Percentiles rank a stretch among this genome's conserved stretches.
phyloP scores from a whole-genome alignment of 2,888 invertebrate genomes.

The Nomada hirtipes region DNA sequence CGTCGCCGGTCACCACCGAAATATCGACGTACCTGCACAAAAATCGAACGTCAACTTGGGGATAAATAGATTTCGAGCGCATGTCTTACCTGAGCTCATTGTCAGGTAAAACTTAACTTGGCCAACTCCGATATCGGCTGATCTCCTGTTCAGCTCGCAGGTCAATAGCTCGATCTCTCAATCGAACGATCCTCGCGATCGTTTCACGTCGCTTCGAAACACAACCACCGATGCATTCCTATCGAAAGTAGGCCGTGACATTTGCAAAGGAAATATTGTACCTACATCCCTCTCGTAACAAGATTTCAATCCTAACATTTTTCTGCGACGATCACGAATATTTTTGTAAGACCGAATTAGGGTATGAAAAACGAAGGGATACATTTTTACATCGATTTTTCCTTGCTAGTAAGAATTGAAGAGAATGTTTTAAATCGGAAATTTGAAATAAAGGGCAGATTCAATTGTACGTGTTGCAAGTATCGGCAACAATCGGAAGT shows the following conservation, averaged over 20 bases:
- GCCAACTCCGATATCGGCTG: conserved; percentile 53
- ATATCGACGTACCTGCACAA: background rate
- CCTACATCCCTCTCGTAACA: too few species aligned
- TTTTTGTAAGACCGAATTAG: too few species aligned
- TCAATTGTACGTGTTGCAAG: background rate
- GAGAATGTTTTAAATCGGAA: background rate
- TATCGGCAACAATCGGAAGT: background rate
- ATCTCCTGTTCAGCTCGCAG: conserved; percentile 53
- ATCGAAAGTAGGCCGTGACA: conserved; percentile 31
- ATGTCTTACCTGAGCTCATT: background rate
- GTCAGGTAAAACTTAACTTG: conserved; percentile 23
- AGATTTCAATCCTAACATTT: too few species aligned
- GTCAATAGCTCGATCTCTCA: conserved; percentile 64
- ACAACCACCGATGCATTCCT: conserved; percentile 1
- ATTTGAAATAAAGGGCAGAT: background rate
- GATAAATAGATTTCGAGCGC: background rate
- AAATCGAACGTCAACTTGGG: background rate
- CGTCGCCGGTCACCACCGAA: conserved; percentile 29
- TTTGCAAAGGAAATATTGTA: conserved; percentile 2
- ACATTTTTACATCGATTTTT: background rate
- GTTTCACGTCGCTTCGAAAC: conserved; percentile 14
- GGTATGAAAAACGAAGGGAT: background rate
- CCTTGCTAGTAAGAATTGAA: background rate
- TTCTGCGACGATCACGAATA: background rate
- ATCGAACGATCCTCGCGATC: conserved; percentile 56